A percentile compares a stretch with the other conserved stretches of the same genome.
Evolutionary conservation across 2,113 vertebrate genomes (phyloP).

Genomic region (Chionis minor): DNA sequence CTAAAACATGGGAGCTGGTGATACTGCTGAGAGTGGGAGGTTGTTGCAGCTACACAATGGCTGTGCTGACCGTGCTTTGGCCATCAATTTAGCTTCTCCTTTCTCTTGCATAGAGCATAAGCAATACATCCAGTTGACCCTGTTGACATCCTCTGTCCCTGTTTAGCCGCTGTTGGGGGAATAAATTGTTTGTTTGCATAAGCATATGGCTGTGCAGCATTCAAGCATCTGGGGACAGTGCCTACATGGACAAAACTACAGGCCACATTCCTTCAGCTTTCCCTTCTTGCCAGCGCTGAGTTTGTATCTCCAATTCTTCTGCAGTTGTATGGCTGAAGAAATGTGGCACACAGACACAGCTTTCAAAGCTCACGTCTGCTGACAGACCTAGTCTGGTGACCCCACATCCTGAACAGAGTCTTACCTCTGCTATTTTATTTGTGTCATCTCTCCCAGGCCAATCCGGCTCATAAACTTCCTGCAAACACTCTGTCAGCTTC

Average conservation of each 20-base stretch:
- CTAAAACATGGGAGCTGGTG: background rate
- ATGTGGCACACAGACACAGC: background rate
- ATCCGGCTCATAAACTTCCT: conserved; percentile 93
- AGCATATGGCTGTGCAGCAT: background rate
- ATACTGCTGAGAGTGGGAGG: background rate
- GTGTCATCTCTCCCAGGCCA: conserved; percentile 94
- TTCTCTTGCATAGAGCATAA: background rate
- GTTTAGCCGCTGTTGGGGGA: background rate
- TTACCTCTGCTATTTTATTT: conserved; percentile 91
- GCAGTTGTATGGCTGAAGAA: background rate
- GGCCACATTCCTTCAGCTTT: background rate
- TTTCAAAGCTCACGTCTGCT: background rate
- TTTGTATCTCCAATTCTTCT: background rate
- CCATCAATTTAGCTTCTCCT: background rate
- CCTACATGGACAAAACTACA: background rate
- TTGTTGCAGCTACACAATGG: background rate
- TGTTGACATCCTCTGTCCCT: background rate
- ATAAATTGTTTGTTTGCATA: background rate
- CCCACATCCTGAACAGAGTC: background rate
- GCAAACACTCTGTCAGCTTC: conserved; percentile 90
- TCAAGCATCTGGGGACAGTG: background rate
- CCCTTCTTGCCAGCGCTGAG: background rate
- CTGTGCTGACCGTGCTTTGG: background rate
- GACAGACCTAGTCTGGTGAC: background rate
- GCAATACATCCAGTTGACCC: background rate